Base-by-base conservation (phyloP, 2,113 vertebrate genomes). In the Ageneiosus marmoratus region DNA sequence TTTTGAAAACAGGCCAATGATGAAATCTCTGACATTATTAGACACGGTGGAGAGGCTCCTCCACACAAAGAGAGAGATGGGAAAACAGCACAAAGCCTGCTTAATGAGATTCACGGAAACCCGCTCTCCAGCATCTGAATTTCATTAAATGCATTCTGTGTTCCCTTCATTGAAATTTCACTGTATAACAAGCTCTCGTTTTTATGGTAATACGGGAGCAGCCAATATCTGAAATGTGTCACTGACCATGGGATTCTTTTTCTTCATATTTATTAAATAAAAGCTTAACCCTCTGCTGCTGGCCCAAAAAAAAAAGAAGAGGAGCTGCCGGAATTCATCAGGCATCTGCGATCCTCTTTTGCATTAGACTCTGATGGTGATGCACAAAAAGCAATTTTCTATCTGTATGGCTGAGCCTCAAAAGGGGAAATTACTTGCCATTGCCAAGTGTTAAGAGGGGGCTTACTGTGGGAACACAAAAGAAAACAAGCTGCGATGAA, bases 71-170 rank as follows among this genome's bases (percentile, higher is more conserved):
- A 75, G 44, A 56, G 62, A 90, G 92, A 92, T 87, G 86, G 90
- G 86, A 88, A 90, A 91, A 91, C 89, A 89, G 90, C 90, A 93
- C 92, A 94, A 94, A 94, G 91, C 89, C 92, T 86, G 87, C 91
- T 92, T 94, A 93, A 95, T 95, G 93, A 94, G 91, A 94, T 94
- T 94, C 92, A 93, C 92, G 88, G 90, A 93, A 90, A 92, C 84
- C 29, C 60, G 81, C 86, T 85, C 90, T 27, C 88, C 84, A 79
- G 90, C 91, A 90, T 91, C 92, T 92, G 92, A 93, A 94, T 94
- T 94, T 94, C 92, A 94, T 94, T 94, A 95, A 93, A 93, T 88
- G 91, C 91, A 92, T 93, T 93, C 92, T 93, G 91, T 92, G 89
- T 91, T 91, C 88, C 91, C 93, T 93, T 91, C 91, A 93, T 93